Base-by-base conservation (phyloP, 2,888 invertebrate genomes). In the Cryptops parisi region DNA sequence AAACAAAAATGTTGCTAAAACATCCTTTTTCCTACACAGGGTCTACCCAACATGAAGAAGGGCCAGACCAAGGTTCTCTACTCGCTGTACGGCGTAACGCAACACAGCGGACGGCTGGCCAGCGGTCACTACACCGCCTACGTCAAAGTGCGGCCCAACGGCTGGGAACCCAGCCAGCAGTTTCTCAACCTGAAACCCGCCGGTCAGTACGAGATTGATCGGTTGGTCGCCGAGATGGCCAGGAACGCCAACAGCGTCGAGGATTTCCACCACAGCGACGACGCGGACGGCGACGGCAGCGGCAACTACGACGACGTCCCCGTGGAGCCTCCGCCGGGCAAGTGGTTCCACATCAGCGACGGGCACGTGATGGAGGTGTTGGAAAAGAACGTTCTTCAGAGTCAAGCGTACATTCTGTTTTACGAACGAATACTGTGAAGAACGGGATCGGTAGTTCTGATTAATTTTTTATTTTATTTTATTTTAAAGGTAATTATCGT, bases 321-420 rank as follows among this genome's bases (percentile, higher is more conserved):
- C 58, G 60, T 71, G 1, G 62, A 69, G 60, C 72, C 79, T 15
- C 21, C 60, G 59, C 17, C 77, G 1, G 88, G 88, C 12, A 81
- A 80, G 63, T 97, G 97, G 97, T 97, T 84, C 72, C 84, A 84
- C 67, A 82, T 93, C 48, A 93, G 93, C 54, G 97, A 97, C 72
- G 84, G 84, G 55, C 78, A 82, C 64, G 90, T 94, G 0, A 76
- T 78, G 39, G 84, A 87, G 67, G 83, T 86, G 23, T 60, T 65
- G 2, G 86, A 90, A 68, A 78, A 80, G 2, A 76, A 78, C 59
- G 94, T 94, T 55, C 74, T 91, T 45, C 74, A 77, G 61, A 82
- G 84, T 55, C 89, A 96, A 70, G 96, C 97, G 17, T 97, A 97
- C 71, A 76, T 97, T 50, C 76, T 97, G 39, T 98, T 97, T 72